These are phyloP conservation scores for Sylvicola fuscatus DNA, from an alignment of 2,888 invertebrate genomes.

Conservation along the genomic window DNA sequence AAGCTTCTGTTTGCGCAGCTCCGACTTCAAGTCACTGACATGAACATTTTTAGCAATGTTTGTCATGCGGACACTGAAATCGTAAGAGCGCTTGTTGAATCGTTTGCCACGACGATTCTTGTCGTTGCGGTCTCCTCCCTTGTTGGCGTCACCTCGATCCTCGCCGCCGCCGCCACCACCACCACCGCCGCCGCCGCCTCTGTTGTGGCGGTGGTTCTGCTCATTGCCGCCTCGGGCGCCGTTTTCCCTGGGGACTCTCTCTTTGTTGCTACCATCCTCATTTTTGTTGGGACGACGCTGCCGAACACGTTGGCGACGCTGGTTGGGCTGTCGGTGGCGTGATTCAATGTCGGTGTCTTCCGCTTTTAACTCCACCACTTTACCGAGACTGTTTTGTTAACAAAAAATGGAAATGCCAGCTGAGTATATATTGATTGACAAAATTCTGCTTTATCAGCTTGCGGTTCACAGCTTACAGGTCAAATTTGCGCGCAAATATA, in stretches of 20 bases:
- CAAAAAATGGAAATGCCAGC: no score
- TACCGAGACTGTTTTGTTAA: conserved; percentile 28
- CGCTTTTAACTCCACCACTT: conserved; percentile 40
- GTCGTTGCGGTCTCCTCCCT: background rate
- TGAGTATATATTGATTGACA: no score
- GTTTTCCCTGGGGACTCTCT: background rate
- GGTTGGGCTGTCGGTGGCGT: conserved; percentile 24
- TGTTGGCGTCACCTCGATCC: background rate
- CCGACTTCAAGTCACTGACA: conserved; percentile 53
- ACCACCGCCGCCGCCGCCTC: background rate
- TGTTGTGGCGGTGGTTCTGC: background rate
- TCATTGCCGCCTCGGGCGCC: background rate
- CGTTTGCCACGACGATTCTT: conserved; percentile 8
- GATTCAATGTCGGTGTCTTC: conserved; percentile 47
- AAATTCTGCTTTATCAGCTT: background rate
- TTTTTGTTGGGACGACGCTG: conserved; percentile 20
- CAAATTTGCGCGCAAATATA: no score
- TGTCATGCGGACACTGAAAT: conserved; percentile 33
- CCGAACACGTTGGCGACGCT: conserved; percentile 20
- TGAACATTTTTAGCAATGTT: conserved; percentile 51
- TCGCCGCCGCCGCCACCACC: conserved; percentile 1
- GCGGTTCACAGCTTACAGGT: background rate
- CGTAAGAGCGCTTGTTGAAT: conserved; percentile 8
- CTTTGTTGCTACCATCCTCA: background rate
- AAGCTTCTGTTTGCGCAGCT: conserved; percentile 48